Conservation (phyloP, 2,797 vertebrate genomes). For the Neoniphon sammara region DNA sequence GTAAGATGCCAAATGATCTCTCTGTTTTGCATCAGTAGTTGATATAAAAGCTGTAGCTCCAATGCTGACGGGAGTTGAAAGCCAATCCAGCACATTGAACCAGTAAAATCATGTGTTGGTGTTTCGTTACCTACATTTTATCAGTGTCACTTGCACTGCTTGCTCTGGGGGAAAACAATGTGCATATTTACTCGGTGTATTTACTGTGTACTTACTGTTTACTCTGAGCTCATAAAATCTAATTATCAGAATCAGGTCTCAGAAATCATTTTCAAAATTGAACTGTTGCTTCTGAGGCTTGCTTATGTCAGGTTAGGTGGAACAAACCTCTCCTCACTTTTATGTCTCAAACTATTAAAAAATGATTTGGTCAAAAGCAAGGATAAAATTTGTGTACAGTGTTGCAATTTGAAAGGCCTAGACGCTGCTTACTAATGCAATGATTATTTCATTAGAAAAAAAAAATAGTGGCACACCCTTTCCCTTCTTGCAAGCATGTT, state of each 20-base stretch:
- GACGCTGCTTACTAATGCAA: background rate
- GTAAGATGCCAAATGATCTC: constrained; percentile 71
- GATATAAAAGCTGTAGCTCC: background rate
- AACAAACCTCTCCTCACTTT: too few relatives aligned
- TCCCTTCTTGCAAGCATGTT: background rate
- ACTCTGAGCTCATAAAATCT: too few relatives aligned
- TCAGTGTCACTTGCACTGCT: background rate
- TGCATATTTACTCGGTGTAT: background rate
- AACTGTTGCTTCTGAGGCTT: too few relatives aligned
- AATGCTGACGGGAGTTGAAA: background rate
- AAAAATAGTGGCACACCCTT: background rate
- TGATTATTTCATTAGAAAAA: constrained; percentile 7
- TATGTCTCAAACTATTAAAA: background rate
- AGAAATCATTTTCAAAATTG: too few relatives aligned
- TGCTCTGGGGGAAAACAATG: background rate
- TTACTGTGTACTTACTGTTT: too few relatives aligned
- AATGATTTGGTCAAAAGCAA: too few relatives aligned
- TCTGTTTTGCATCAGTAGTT: background rate
- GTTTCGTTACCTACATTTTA: background rate
- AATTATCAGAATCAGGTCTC: too few relatives aligned
- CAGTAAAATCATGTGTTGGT: background rate
- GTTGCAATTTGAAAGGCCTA: background rate
- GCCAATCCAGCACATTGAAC: background rate
- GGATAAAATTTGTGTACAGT: background rate
- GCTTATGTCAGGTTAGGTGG: too few relatives aligned